phyloP scores from a whole-genome alignment of 2,888 invertebrate species.

The Abrostola tripartita region DNA sequence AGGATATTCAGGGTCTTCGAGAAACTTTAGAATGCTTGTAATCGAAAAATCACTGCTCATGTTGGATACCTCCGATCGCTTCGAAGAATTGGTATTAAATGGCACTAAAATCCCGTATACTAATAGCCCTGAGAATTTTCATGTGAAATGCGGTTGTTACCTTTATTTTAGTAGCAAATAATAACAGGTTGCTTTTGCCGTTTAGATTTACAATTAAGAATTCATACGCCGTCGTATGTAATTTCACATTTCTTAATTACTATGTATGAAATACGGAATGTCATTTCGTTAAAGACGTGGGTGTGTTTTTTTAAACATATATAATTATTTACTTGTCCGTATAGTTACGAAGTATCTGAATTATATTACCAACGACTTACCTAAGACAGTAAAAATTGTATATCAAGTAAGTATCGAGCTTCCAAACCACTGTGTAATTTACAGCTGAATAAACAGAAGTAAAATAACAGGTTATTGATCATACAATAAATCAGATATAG shows the following conservation, averaged over 20 bases:
- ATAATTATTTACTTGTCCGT: background rate
- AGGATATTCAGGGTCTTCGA: conserved; percentile 69
- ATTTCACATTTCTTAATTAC: conserved; percentile 57
- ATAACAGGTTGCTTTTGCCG: conserved; percentile 63
- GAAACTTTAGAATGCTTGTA: conserved; percentile 44
- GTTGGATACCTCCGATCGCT: conserved; percentile 20
- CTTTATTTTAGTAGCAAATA: conserved; percentile 64
- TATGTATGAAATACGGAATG: conserved; percentile 37
- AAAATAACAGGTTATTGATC: no score
- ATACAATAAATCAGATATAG: no score
- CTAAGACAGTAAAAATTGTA: no score
- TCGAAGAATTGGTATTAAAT: conserved; percentile 29
- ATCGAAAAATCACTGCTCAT: conserved; percentile 26
- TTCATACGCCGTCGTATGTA: conserved; percentile 56
- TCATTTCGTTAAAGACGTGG: conserved; percentile 18
- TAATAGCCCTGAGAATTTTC: conserved; percentile 65
- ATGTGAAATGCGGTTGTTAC: conserved; percentile 61
- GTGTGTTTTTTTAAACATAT: conserved; percentile 17
- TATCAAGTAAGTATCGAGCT: no score
- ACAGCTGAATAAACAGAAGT: no score
- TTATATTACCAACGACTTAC: no score
- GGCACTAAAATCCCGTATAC: conserved; percentile 25
- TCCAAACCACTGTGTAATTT: no score
- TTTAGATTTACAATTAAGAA: conserved; percentile 62
- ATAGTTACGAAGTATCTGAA: no score